A percentile compares a stretch with the other conserved stretches of the same genome.
phyloP scores from a whole-genome alignment of 1,140 invertebrate genomes.

The Dermatophagoides farinae region DNA sequence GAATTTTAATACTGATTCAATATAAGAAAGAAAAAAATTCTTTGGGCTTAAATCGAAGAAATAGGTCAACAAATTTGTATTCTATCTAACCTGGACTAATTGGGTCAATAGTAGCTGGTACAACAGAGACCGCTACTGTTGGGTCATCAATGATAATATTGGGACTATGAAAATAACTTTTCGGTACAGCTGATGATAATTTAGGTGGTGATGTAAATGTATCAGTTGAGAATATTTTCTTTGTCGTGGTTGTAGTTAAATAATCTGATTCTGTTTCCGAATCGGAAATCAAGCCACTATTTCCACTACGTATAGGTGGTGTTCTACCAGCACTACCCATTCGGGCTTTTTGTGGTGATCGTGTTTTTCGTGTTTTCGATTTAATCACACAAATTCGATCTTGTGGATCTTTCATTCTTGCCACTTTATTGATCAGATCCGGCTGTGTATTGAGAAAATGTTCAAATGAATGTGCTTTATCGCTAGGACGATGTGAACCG shows the following conservation, averaged over 20 bases:
- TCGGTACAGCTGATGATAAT: no score
- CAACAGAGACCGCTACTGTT: no score
- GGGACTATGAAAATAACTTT: no score
- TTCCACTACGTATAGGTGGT: not conserved
- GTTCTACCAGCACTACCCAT: not conserved
- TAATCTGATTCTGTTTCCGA: not conserved
- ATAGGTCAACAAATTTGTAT: no score
- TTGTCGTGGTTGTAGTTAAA: not conserved
- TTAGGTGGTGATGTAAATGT: no score
- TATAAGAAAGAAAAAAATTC: no score
- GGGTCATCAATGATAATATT: no score
- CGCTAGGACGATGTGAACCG: not conserved
- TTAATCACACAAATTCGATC: not conserved
- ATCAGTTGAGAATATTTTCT: no score
- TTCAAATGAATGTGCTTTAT: not conserved
- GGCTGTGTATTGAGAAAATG: slow-evolving; percentile 2
- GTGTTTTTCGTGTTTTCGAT: not conserved
- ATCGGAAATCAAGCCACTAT: not conserved
- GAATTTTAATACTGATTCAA: no score
- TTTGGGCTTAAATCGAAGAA: no score
- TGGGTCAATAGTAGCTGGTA: no score
- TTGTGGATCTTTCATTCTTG: not conserved
- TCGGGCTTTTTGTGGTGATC: not conserved
- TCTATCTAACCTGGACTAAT: no score
- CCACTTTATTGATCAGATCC: not conserved